A percentile compares a stretch with the other conserved stretches of the same genome.
Evolutionary conservation across 2,888 invertebrate species (phyloP).

Genomic region (Sicus ferrugineus): DNA sequence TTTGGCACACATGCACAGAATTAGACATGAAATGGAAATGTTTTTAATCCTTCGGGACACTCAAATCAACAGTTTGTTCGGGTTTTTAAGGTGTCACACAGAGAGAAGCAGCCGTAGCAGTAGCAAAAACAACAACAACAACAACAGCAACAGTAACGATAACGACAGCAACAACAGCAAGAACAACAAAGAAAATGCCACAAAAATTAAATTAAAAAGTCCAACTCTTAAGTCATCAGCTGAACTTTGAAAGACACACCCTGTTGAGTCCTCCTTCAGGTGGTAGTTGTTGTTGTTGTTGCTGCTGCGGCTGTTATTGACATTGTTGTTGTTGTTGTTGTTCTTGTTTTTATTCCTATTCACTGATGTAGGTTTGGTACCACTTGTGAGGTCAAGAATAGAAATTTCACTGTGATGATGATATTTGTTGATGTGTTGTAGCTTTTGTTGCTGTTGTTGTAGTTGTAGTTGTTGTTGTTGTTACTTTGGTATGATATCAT

Average conservation of each 20-base stretch:
- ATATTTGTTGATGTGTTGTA: background rate
- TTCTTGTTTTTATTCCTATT: background rate
- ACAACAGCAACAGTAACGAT: background rate
- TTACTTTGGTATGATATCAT: no score
- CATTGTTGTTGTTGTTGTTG: background rate
- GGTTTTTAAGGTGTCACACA: slow-evolving; percentile 11
- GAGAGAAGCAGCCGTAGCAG: background rate
- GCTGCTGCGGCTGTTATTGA: background rate
- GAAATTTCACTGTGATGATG: background rate
- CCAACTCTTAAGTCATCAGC: slow-evolving; percentile 30
- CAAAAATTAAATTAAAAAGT: slow-evolving; percentile 27
- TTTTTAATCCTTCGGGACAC: slow-evolving; percentile 20
- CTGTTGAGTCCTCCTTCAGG: slow-evolving; percentile 13
- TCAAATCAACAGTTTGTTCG: background rate
- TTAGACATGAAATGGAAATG: background rate
- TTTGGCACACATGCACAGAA: background rate
- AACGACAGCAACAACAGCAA: background rate
- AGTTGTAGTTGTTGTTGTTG: no score
- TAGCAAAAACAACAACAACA: background rate
- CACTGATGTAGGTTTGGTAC: background rate
- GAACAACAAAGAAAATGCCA: background rate
- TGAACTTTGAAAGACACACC: slow-evolving; percentile 10
- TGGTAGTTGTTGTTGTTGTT: slow-evolving; percentile 9
- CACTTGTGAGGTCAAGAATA: slow-evolving; percentile 19
- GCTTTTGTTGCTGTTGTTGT: background rate